Evolutionary conservation across 2,797 vertebrate species (phyloP).

Genomic region (Sebastes minor): DNA sequence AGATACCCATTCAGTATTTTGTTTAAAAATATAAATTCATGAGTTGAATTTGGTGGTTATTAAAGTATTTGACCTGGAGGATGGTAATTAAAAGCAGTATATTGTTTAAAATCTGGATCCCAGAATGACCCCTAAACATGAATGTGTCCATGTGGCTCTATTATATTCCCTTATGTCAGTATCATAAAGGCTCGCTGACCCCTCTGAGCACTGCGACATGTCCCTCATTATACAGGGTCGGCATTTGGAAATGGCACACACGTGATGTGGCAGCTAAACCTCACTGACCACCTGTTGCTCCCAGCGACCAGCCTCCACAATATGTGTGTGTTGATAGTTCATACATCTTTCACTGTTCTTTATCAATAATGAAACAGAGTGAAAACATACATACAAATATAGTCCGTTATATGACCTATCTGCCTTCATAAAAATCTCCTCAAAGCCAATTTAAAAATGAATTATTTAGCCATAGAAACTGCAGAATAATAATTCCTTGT

Average conservation of each 20-base stretch:
- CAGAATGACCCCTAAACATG: background rate
- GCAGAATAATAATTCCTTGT: background rate
- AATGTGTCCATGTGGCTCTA: background rate
- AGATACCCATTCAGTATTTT: background rate
- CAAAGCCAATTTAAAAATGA: background rate
- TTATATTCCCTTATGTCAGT: background rate
- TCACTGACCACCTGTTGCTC: slow-evolving; percentile 67
- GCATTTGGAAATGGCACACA: slow-evolving; percentile 69
- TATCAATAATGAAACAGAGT: slow-evolving; percentile 44
- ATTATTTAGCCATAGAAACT: background rate
- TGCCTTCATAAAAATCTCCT: background rate
- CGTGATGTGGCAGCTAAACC: slow-evolving; percentile 56
- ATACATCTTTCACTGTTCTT: slow-evolving; percentile 39
- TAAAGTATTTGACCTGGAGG: background rate
- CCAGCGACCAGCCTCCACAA: slow-evolving; percentile 20
- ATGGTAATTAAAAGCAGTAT: background rate
- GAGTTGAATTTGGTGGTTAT: slow-evolving; percentile 21
- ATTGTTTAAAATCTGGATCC: background rate
- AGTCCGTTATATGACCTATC: background rate
- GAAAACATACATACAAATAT: background rate
- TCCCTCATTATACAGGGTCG: slow-evolving; percentile 55
- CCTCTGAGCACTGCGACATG: slow-evolving; percentile 25
- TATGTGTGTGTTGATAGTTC: slow-evolving; percentile 26
- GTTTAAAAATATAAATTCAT: background rate
- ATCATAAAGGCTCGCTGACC: slow-evolving; percentile 35